phyloP scores from a whole-genome alignment of 1,140 invertebrate genomes.

The Cotesia typhae region DNA sequence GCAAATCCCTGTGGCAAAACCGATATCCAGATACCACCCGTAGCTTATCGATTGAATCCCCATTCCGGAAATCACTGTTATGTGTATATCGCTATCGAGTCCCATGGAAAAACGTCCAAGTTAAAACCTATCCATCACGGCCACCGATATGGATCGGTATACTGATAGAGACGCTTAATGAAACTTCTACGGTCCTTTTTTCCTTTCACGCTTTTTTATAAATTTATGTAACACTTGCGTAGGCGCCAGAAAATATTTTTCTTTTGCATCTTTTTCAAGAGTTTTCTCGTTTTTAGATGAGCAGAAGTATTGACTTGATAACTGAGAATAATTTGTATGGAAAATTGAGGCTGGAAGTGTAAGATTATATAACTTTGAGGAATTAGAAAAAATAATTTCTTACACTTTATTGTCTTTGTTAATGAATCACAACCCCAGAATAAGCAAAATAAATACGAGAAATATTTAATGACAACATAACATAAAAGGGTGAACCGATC shows the following conservation, averaged over 20 bases:
- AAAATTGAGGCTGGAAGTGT: neutral
- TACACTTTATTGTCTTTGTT: neutral
- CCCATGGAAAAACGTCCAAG: slow-evolving; percentile 11
- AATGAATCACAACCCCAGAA: neutral
- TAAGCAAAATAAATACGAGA: neutral
- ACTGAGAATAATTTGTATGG: neutral
- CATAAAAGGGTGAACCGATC: neutral
- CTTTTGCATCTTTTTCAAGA: too few relatives aligned
- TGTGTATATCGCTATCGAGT: neutral
- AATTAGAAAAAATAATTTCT: neutral
- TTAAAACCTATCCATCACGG: slow-evolving; percentile 39
- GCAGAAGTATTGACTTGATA: too few relatives aligned
- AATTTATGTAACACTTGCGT: neutral
- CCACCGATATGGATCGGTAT: slow-evolving; percentile 37
- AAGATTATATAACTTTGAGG: neutral
- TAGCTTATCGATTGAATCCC: slow-evolving; percentile 31
- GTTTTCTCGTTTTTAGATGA: too few relatives aligned
- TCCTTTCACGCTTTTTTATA: slow-evolving; percentile 14
- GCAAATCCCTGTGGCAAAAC: slow-evolving; percentile 27
- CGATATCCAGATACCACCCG: slow-evolving; percentile 11
- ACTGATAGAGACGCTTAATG: slow-evolving; percentile 28
- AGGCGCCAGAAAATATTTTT: too few relatives aligned
- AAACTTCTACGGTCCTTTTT: slow-evolving; percentile 30
- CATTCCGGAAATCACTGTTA: slow-evolving; percentile 15
- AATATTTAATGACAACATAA: neutral